Evolutionary conservation across 2,888 invertebrate species (phyloP), one percentile per base, ranked within the genome.

Genomic region (Lampropteryx suffumata): DNA sequence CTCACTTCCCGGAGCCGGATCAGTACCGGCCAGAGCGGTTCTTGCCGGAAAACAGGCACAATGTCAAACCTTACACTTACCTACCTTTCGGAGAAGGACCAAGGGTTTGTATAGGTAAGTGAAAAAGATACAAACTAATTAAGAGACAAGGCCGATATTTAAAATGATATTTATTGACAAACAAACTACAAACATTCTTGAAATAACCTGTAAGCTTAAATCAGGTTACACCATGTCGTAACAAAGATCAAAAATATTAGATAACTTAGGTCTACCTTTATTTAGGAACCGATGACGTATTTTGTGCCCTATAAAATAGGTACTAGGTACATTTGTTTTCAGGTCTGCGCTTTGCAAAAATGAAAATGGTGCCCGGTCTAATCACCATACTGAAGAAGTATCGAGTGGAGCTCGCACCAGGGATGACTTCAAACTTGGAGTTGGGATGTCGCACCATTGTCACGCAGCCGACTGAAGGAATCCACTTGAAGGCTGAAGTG

Each of bases 51-150:
- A 65, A 75, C 12, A 83, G 66, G 37, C 46, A 57, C 0, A 66
- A 73, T 9, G 67, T 85, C 1, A 74, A 55, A 12, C 81, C 78
- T 0, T 84, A 73, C 39, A 80, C 79, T 0, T 86, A 78, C 50
- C 57, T 84, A 37, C 84, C 86, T 0, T 88, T 85, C 49, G 86
- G 87, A 9, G 85, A 82, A 50, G 85, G 86, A 1, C 82, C 76
- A 0, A 72, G 85, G 50, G 64, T 73, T 32, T 87, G 87, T 51
- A 72, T 87, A 9, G 87, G 87, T 86, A 65, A 68, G 73, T 45
- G 32, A 33, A n/a, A n/a, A n/a, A n/a, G n/a, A n/a, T n/a, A n/a
- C n/a, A n/a, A n/a, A n/a, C n/a, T n/a, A n/a, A n/a, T n/a, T n/a
- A n/a, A n/a, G n/a, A n/a, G n/a, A n/a, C n/a, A n/a, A n/a, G n/a